These are phyloP conservation scores for Leptopilina clavipes DNA, from an alignment of 1,140 invertebrate genomes.

Conservation along the genomic window DNA sequence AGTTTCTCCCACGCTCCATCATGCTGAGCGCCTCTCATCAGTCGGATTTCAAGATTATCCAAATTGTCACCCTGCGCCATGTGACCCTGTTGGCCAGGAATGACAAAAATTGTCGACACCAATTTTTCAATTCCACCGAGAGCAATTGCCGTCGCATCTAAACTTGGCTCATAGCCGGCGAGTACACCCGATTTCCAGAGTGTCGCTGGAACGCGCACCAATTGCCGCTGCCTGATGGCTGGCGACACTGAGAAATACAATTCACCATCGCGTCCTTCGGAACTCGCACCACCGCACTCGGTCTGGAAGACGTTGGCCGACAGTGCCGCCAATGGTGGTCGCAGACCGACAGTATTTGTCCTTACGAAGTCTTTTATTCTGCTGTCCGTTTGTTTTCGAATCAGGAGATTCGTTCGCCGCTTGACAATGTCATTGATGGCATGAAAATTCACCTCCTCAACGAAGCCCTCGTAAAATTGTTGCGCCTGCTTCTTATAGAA, in stretches of 20 bases:
- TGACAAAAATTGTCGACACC: conserved; percentile 85
- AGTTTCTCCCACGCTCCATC: conserved; percentile 84
- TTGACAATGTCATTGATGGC: conserved; percentile 85
- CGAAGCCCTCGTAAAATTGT: conserved; percentile 89
- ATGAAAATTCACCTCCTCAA: conserved; percentile 88
- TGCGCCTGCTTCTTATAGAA: conserved; percentile 90
- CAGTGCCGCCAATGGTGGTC: conserved; percentile 84
- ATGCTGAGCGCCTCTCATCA: conserved; percentile 80
- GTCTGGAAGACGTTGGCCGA: conserved; percentile 88
- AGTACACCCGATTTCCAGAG: conserved; percentile 84
- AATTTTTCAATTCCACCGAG: conserved; percentile 82
- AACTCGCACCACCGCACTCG: conserved; percentile 84
- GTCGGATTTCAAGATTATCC: conserved; percentile 80
- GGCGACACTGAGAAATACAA: conserved; percentile 89
- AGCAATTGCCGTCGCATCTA: conserved; percentile 87
- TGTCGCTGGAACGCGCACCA: conserved; percentile 87
- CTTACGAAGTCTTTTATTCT: conserved; percentile 85
- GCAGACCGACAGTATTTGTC: conserved; percentile 80
- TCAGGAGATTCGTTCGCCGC: conserved; percentile 84
- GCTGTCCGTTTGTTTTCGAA: conserved; percentile 85
- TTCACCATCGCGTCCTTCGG: conserved; percentile 85
- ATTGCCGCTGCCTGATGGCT: conserved; percentile 83
- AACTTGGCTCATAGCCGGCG: conserved; percentile 86
- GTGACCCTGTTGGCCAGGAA: conserved; percentile 86
- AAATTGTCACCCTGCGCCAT: conserved; percentile 85